These are phyloP conservation scores for Thyatira batis DNA, from an alignment of 2,888 invertebrate species.

Conservation along the genomic window DNA sequence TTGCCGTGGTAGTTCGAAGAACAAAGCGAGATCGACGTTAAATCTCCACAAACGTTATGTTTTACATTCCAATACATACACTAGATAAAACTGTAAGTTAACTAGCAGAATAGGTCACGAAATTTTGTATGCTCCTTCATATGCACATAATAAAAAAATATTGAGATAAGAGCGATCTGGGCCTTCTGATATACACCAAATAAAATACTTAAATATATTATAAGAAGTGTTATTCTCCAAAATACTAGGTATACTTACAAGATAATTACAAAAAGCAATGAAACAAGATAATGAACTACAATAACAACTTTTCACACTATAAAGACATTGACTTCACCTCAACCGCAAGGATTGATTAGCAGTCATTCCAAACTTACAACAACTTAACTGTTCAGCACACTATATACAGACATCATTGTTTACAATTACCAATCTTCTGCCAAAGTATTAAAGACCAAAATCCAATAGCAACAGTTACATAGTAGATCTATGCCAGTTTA, in stretches of 20 bases:
- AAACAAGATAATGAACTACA: too few species aligned
- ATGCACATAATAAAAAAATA: too few species aligned
- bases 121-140: too few species aligned
- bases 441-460: neutral
- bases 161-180: too few species aligned
- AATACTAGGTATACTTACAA: too few species aligned
- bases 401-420: too few species aligned
- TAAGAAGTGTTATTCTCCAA: too few species aligned
- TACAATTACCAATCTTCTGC: neutral
- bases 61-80: neutral
- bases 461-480: neutral
- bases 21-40: conserved; percentile 3
- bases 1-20: conserved; percentile 18
- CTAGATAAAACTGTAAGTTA: too few species aligned
- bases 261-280: too few species aligned
- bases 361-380: neutral
- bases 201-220: too few species aligned
- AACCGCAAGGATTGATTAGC: neutral
- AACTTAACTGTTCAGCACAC: neutral
- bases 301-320: neutral
- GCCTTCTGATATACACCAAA: too few species aligned
- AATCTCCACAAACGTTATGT: neutral
- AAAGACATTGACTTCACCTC: neutral
- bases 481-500: neutral
- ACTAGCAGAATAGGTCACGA: too few species aligned